Percentiles rank a stretch among this genome's conserved stretches.
Conservation (phyloP, 2,797 vertebrate species). For the Schizopygopsis pylzovi region DNA sequence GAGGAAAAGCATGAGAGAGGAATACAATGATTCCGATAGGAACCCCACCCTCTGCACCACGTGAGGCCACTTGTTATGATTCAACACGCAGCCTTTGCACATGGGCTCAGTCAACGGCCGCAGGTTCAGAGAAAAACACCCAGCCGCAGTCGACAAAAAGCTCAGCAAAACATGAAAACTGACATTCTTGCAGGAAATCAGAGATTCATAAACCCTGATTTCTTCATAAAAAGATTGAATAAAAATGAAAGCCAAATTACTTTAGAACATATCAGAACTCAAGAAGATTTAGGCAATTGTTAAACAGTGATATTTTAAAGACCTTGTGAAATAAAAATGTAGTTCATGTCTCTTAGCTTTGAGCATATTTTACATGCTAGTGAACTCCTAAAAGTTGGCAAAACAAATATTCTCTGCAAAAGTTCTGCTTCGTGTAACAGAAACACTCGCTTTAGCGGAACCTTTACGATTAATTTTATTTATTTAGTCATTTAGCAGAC, state of each 20-base stretch:
- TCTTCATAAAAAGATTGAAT: not conserved
- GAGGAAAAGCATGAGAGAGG: conserved; percentile 20
- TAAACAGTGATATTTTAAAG: not conserved
- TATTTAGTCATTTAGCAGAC: too few species aligned
- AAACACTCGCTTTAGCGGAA: too few species aligned
- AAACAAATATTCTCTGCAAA: not conserved
- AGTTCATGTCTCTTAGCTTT: not conserved
- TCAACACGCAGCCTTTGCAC: conserved; percentile 37
- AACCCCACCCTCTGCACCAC: conserved; percentile 44
- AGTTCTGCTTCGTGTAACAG: too few species aligned
- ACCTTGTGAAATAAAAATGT: not conserved
- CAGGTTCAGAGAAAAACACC: conserved; percentile 17
- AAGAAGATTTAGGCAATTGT: not conserved
- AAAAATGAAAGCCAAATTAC: not conserved
- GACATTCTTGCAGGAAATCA: not conserved
- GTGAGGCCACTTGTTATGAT: conserved; percentile 46
- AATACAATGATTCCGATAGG: conserved; percentile 33
- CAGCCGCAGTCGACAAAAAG: not conserved
- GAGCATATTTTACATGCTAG: not conserved
- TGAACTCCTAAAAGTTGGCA: not conserved
- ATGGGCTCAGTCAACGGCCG: not conserved
- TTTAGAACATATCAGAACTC: not conserved
- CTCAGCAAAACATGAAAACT: not conserved
- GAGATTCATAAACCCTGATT: conserved; percentile 5
- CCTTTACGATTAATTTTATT: too few species aligned